Conservation (phyloP, 2,113 vertebrate species). For the Strix aluco region DNA sequence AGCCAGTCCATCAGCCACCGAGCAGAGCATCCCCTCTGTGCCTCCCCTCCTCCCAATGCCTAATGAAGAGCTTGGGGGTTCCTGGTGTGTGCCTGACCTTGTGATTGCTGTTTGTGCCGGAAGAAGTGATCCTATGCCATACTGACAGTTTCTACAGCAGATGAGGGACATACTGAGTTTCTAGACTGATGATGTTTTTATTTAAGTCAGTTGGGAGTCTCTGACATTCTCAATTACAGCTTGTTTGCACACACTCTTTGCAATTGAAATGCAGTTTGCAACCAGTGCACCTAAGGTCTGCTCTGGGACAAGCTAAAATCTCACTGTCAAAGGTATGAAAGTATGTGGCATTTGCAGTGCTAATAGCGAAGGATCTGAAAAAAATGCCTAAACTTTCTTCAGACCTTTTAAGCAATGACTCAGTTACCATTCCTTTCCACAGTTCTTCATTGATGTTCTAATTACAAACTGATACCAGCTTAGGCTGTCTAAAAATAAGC, state of each 20-base stretch:
- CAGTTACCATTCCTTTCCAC: background rate
- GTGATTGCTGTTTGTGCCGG: rapidly evolving
- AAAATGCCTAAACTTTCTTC: background rate
- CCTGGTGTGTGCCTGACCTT: background rate
- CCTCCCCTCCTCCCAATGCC: background rate
- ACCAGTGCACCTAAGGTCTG: background rate
- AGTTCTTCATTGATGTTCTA: background rate
- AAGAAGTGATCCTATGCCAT: background rate
- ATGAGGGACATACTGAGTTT: background rate
- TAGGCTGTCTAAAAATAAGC: conserved; percentile 26
- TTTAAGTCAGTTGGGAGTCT: background rate
- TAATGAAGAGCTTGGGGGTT: background rate
- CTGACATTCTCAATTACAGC: conserved; percentile 45
- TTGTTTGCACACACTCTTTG: conserved; percentile 22
- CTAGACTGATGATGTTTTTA: background rate
- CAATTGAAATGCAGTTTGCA: conserved; percentile 24
- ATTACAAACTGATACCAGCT: conserved; percentile 4
- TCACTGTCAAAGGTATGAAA: background rate
- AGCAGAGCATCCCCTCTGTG: background rate
- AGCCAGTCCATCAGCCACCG: background rate
- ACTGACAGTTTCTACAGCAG: background rate
- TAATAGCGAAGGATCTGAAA: conserved; percentile 10
- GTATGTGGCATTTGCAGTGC: conserved; percentile 45
- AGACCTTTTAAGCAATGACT: background rate
- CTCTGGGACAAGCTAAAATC: background rate